These are phyloP conservation scores for Mesochorus sp. DNA, from an alignment of 2,888 invertebrate genomes.

Conservation along the genomic window DNA sequence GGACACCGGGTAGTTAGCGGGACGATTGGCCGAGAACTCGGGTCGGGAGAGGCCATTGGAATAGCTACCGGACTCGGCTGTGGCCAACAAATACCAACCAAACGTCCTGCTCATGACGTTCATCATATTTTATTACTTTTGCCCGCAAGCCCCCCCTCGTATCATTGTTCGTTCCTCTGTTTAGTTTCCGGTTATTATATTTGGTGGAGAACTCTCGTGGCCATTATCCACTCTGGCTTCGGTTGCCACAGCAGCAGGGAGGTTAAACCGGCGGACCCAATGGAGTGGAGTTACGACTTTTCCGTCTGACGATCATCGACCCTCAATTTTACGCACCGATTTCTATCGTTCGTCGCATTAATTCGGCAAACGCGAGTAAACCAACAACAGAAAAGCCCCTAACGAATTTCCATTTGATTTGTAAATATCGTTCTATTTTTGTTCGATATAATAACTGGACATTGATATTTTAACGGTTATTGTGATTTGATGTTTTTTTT, in stretches of 20 bases:
- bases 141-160: slow-evolving; percentile 63
- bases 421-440: not conserved
- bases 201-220: slow-evolving; percentile 63
- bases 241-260: slow-evolving; percentile 47
- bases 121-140: slow-evolving; percentile 79
- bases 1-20: too few relatives aligned
- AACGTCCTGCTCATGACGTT: slow-evolving; percentile 65
- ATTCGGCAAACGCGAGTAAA: not conserved
- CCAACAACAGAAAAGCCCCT: not conserved
- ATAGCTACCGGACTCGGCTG: slow-evolving; percentile 50
- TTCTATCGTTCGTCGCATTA: not conserved
- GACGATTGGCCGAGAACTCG: not conserved
- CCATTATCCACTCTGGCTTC: slow-evolving; percentile 48
- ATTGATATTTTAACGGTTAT: too few relatives aligned
- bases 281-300: slow-evolving; percentile 69
- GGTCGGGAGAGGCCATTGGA: slow-evolving; percentile 33
- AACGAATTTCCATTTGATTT: not conserved
- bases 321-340: not conserved
- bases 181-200: slow-evolving; percentile 77
- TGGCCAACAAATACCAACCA: slow-evolving; percentile 58
- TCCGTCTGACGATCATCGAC: slow-evolving; percentile 69
- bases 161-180: slow-evolving; percentile 76
- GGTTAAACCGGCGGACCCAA: slow-evolving; percentile 61
- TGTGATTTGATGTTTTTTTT: too few relatives aligned
- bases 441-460: not conserved